Percentiles rank a stretch among this genome's conserved stretches.
Conservation (phyloP, 2,888 invertebrate species). For the Platycnemis pennipes region DNA sequence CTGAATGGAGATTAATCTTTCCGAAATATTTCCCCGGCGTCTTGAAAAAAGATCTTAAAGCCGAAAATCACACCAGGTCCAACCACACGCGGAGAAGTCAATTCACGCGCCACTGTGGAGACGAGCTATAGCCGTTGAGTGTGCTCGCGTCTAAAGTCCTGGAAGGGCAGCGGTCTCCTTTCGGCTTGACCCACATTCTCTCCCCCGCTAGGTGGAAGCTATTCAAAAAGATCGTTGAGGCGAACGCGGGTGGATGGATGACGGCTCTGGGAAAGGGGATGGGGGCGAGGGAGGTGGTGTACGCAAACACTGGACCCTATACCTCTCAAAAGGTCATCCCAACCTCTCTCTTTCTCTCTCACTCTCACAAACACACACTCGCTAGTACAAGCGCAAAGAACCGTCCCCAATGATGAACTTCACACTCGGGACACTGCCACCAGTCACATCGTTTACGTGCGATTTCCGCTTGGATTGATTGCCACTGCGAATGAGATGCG, state of each 20-base stretch:
- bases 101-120: background rate
- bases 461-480: slow-evolving; percentile 1
- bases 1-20: too few relatives aligned
- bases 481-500: background rate
- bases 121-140: background rate
- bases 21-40: too few relatives aligned
- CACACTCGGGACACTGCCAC: background rate
- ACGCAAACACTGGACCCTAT: background rate
- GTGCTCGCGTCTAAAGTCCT: background rate
- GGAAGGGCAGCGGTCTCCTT: background rate
- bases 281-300: background rate
- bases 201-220: background rate
- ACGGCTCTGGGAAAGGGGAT: background rate
- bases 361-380: too few relatives aligned
- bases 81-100: too few relatives aligned
- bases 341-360: background rate
- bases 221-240: background rate
- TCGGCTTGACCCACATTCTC: slow-evolving; percentile 19
- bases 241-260: background rate
- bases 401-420: background rate
- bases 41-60: background rate
- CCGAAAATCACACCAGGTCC: background rate
- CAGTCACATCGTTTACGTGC: background rate
- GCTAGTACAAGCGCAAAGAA: too few relatives aligned
- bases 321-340: background rate